Base-by-base conservation (phyloP, 2,888 invertebrate species). In the Limnephilus rhombicus region DNA sequence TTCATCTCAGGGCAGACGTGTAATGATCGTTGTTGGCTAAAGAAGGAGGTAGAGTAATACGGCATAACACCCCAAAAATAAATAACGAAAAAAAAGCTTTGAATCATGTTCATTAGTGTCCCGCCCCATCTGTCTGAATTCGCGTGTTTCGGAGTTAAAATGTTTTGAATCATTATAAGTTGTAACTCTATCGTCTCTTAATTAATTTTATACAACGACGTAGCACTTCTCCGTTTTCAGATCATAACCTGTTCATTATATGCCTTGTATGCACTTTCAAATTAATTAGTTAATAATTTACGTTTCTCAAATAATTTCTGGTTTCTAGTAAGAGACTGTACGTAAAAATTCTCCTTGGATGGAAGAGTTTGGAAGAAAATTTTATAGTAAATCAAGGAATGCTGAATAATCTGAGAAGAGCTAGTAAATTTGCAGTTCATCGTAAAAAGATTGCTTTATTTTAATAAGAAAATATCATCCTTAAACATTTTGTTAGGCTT, bases 331-430 rank as follows among this genome's bases (percentile, higher is more conserved):
- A 68, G 53, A 18, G 0, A 68, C 18, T 5, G 13, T 24, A 68
- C 2, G 18, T 68, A 24, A 24, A 68, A 53, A 68, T 24, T 7
- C 24, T 24, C 24, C 1, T 68, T 68, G 18, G 53, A 15, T 18
- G 37, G 83, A 37, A 83, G 83, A 83, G 83, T 83, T 41, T 37
- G 83, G 83, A 83, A 83, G 37, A 83, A 83, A 41, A 37, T 83
- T 34, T 11, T 37, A 83, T 37, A 7, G 83, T 18, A 37, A 24
- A 37, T 37, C 24, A 34, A 83, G 18, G 37, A 83, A 41, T 83
- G 24, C 83, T 11, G 83, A 83, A 18, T 2, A 83, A 37, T 9
- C 5, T 34, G 37, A 68, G 7, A 68, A 68, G 83, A 13, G 5
- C 37, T 7, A 3, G 24, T n/a, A 83, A 83, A 83, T 83, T 83